Evolutionary conservation across 2,113 vertebrate genomes (phyloP), one percentile per base, ranked within the genome.

Genomic region (Brachypodius melanocephalos): DNA sequence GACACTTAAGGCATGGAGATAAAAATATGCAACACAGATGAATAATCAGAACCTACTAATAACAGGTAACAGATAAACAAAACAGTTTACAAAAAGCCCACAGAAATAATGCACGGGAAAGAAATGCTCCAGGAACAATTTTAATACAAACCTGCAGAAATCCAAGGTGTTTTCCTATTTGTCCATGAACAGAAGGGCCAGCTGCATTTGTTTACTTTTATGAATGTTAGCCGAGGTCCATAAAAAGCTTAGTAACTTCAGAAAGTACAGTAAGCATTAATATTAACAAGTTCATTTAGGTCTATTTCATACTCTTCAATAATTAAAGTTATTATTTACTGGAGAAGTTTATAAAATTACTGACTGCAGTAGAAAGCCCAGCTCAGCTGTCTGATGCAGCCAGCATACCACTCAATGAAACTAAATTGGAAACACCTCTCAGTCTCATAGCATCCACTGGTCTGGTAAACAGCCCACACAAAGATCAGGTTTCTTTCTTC

Each of bases 381-480:
- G 63, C 71, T 93, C 25, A 7, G 83, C 59, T 63, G 79, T 8
- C 38, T 3, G 0, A 63, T 36, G 43, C 67, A 51, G 68, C 14
- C 54, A 32, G 54, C 34, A 25, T 5, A 76, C 34, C 69, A 54
- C 66, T 43, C 66, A 57, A 67, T 6, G 4, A 52, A 89, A 91
- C 58, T 73, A 75, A 94, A 85, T 12, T 69, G 81, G 89, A 74
- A 95, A 90, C 75, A 74, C 22, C 51, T 89, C 91, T 93, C 78
- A 66, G 58, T 11, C 71, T 77, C 75, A 62, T 7, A 73, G 28
- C 46, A 82, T 75, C 68, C 65, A 66, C 67, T 17, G 46, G 36
- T 54, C 69, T 78, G 88, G 77, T 73, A 62, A 89, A 79, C 38
- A 85, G 74, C 78, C 74, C 81, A 76, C 0, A 0, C 49, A 46